Evolutionary conservation across 2,888 invertebrate species (phyloP).

Genomic region (Globia sparganii): DNA sequence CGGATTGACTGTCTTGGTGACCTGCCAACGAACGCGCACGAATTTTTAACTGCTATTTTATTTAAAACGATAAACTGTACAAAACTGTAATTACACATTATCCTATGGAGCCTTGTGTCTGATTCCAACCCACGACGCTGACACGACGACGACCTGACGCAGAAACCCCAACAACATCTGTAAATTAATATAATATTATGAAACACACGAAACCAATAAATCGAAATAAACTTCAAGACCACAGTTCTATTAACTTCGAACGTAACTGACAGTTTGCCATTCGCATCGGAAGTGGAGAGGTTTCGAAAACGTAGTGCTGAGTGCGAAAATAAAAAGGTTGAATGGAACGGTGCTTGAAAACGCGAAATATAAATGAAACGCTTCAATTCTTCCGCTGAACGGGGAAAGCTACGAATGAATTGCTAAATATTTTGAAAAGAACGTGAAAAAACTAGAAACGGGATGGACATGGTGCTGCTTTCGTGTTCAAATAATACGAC

Average conservation of each 20-base stretch:
- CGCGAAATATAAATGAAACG: slow-evolving; percentile 28
- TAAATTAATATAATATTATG: not conserved
- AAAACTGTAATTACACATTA: too few relatives aligned
- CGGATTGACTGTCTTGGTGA: too few relatives aligned
- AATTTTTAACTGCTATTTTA: too few relatives aligned
- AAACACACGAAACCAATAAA: slow-evolving; percentile 24
- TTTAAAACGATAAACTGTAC: too few relatives aligned
- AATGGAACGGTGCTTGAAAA: slow-evolving; percentile 17
- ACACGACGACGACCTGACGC: too few relatives aligned
- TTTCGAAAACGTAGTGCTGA: slow-evolving; percentile 25
- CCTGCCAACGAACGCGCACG: too few relatives aligned
- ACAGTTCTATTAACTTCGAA: slow-evolving; percentile 18
- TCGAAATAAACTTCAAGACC: slow-evolving; percentile 32
- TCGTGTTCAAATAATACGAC: not conserved
- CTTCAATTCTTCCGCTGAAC: slow-evolving; percentile 5
- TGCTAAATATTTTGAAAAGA: slow-evolving; percentile 5
- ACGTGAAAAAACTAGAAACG: not conserved
- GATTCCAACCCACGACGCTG: too few relatives aligned
- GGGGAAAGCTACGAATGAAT: slow-evolving; percentile 7
- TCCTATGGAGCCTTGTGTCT: too few relatives aligned
- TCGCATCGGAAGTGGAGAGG: slow-evolving; percentile 9
- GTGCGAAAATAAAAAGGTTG: slow-evolving; percentile 27
- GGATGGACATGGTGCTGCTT: not conserved
- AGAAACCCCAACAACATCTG: too few relatives aligned
- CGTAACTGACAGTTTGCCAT: slow-evolving; percentile 37